Base-by-base conservation (phyloP, 1,140 invertebrate species). In the Bactericera cockerelli region DNA sequence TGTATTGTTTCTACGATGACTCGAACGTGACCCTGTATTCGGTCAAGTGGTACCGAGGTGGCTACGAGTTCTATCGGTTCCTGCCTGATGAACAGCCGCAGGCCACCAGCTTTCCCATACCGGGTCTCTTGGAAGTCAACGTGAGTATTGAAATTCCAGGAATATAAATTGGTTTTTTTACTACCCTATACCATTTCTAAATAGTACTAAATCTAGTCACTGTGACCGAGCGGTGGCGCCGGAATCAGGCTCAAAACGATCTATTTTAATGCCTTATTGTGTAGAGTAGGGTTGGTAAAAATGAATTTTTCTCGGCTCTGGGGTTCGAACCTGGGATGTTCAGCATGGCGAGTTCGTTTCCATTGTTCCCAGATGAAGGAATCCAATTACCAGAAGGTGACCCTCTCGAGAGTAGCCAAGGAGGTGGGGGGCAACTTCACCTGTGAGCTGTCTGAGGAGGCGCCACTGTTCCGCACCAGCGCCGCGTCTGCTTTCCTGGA, bases 31-130 rank as follows among this genome's bases (percentile, higher is more conserved):
- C 77, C 26, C 74, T 91, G 58, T 90, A 91, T 72, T 81, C 84
- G 60, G 84, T 91, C 65, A 89, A 89, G 75, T 91, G 87, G 87
- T 89, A 91, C 72, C 77, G 82, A 61, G 82, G 80, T 36, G 76
- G 77, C 61, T 72, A 75, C 56, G 81, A 83, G 68, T 84, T 84
- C 70, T 81, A 78, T 72, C 71, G 79, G 60, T 80, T 75, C 63
- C 71, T 73, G 8, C 76, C 79, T 14, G 75, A 73, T 53, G 76
- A 79, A 63, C 67, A 67, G 21, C 77, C 77, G 39, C 70, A 73
- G 25, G 70, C 73, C 60, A 77, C 77, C 65, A 74, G 72, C 31
- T 81, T 80, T 66, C 70, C 71, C 55, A 68, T 78, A 56, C 72
- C 71, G 26, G 78, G 77, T 61, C 42, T 49, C 3, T 70, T 80